These are phyloP conservation scores for Squalus acanthias DNA, from an alignment of 2,797 vertebrate genomes.

Conservation along the genomic window DNA sequence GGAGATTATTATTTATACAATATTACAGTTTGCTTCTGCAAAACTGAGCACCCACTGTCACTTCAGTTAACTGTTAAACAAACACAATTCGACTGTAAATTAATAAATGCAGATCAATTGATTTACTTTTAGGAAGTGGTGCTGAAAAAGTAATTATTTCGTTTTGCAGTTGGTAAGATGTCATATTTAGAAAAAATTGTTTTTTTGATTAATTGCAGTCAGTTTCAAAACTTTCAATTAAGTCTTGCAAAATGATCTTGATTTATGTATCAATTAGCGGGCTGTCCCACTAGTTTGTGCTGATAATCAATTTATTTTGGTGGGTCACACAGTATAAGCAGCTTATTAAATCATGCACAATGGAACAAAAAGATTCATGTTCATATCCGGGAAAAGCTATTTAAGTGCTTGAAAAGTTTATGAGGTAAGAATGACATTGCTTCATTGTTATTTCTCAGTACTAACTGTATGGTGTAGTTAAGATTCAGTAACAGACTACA, in stretches of 20 bases:
- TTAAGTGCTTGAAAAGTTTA: background rate
- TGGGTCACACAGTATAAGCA: background rate
- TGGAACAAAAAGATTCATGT: background rate
- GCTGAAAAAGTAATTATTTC: background rate
- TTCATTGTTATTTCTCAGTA: background rate
- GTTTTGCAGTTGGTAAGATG: background rate
- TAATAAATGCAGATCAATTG: background rate
- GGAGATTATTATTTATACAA: background rate
- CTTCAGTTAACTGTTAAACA: background rate
- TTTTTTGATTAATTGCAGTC: conserved; percentile 9
- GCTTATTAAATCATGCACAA: background rate
- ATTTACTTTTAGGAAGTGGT: background rate
- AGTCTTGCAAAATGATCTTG: conserved; percentile 16
- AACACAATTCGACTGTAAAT: background rate
- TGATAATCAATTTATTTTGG: conserved; percentile 2
- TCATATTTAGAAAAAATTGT: background rate
- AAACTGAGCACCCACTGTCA: background rate
- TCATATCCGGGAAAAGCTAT: background rate
- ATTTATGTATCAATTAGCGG: conserved; percentile 27
- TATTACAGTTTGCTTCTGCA: background rate
- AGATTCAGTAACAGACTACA: background rate
- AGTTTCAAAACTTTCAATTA: background rate
- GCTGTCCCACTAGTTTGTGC: background rate
- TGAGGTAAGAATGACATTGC: background rate
- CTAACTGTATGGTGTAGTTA: background rate